Evolutionary conservation across 2,888 invertebrate genomes (phyloP).

Genomic region (Eremobia ochroleuca): DNA sequence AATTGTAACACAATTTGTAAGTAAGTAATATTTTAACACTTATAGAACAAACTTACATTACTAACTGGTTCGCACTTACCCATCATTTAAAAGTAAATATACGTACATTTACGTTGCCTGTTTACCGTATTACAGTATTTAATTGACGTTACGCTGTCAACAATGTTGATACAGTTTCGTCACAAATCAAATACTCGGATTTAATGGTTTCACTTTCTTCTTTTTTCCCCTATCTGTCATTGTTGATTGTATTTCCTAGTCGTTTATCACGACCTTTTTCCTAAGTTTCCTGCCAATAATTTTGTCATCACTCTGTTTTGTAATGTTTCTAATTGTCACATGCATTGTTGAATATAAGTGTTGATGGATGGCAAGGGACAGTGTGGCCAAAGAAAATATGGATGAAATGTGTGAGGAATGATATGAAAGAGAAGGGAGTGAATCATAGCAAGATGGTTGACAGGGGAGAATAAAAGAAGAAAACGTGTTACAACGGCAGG

Average conservation of each 20-base stretch:
- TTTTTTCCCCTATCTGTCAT: background rate
- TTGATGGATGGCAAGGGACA: background rate
- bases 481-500: too few species aligned
- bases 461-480: too few species aligned
- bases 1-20: background rate
- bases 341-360: too few species aligned
- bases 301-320: background rate
- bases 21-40: background rate
- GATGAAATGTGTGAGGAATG: background rate
- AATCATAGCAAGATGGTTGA: background rate
- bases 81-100: background rate
- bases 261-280: background rate
- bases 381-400: background rate
- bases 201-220: background rate
- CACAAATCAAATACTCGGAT: conserved; percentile 21
- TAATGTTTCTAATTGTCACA: background rate
- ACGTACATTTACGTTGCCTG: conserved; percentile 1
- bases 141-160: conserved; percentile 28
- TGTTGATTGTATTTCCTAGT: conserved; percentile 1
- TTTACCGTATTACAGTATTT: conserved; percentile 11
- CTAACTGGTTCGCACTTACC: conserved; percentile 3
- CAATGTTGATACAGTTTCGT: conserved; percentile 3
- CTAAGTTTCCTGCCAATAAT: background rate
- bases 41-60: background rate
- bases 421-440: background rate